Evolutionary conservation across 92 coral and sea anemone species (phyloP).

Genomic region (Paramuricea clavata): DNA sequence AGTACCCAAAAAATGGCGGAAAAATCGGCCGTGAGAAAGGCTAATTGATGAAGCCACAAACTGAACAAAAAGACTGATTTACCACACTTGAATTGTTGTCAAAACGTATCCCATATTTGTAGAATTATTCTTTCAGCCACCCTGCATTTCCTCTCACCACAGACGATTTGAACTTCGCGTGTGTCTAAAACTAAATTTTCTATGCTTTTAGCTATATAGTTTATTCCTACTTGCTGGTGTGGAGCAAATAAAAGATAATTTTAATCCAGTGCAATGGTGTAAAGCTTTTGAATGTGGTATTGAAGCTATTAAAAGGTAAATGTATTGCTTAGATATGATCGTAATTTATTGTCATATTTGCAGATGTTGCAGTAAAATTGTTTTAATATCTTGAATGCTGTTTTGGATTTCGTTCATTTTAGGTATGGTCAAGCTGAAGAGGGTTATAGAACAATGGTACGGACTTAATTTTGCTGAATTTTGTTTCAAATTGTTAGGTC

Average conservation of each 20-base stretch:
- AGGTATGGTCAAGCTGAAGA: conserved; percentile 97
- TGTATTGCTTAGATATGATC: background rate
- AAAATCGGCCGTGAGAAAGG: too few species aligned
- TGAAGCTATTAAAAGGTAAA: conserved; percentile 86
- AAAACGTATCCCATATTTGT: too few species aligned
- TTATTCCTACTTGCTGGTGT: conserved; percentile 82
- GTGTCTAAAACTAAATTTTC: background rate
- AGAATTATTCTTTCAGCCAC: too few species aligned
- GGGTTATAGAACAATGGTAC: conserved; percentile 97
- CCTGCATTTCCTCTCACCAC: too few species aligned
- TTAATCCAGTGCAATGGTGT: conserved; percentile 80
- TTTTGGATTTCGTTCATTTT: background rate
- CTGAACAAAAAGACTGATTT: too few species aligned
- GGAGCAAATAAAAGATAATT: conserved; percentile 64
- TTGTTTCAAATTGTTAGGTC: too few species aligned
- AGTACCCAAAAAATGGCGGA: too few species aligned
- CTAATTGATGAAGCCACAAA: too few species aligned
- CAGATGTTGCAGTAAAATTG: background rate
- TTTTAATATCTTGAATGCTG: background rate
- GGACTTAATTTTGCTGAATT: background rate
- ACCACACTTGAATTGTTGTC: too few species aligned
- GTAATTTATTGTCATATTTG: background rate
- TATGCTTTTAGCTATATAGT: conserved; percentile 81
- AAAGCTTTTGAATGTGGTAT: conserved; percentile 80
- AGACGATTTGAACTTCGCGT: too few species aligned